Evolutionary conservation across 2,113 vertebrate genomes (phyloP).

Genomic region (Pristiophorus japonicus): DNA sequence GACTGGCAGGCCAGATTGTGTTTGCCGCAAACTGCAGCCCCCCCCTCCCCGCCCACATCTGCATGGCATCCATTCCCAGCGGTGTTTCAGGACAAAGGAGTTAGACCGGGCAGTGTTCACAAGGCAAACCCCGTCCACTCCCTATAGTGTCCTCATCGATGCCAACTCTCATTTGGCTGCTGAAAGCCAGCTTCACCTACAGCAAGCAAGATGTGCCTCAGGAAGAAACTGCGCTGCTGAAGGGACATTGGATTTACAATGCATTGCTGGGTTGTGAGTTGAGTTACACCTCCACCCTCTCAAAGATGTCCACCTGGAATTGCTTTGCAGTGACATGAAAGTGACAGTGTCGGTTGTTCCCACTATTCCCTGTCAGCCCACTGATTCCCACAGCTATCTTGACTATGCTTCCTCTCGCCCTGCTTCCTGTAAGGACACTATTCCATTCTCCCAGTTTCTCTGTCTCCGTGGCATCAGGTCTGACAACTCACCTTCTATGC

Average conservation of each 20-base stretch:
- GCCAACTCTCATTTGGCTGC: not conserved
- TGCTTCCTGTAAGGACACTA: too few relatives aligned
- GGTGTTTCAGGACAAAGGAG: not conserved
- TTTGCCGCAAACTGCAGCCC: not conserved
- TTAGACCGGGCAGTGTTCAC: not conserved
- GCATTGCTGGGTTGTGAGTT: not conserved
- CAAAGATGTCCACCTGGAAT: not conserved
- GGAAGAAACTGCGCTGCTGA: not conserved
- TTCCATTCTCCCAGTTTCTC: too few relatives aligned
- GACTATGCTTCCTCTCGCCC: too few relatives aligned
- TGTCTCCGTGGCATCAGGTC: too few relatives aligned
- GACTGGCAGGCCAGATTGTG: not conserved
- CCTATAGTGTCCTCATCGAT: not conserved
- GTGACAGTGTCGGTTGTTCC: not conserved
- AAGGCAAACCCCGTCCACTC: not conserved
- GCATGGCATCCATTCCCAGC: not conserved
- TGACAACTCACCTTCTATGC: too few relatives aligned
- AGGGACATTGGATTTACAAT: not conserved
- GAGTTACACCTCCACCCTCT: not conserved
- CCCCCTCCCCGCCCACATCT: not conserved
- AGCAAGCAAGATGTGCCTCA: not conserved
- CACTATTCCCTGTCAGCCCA: too few relatives aligned
- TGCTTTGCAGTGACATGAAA: not conserved
- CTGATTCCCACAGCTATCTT: too few relatives aligned
- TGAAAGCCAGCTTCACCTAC: not conserved